These are phyloP conservation scores for Rafetus swinhoei DNA, from an alignment of 2,113 vertebrate species.

Conservation along the genomic window DNA sequence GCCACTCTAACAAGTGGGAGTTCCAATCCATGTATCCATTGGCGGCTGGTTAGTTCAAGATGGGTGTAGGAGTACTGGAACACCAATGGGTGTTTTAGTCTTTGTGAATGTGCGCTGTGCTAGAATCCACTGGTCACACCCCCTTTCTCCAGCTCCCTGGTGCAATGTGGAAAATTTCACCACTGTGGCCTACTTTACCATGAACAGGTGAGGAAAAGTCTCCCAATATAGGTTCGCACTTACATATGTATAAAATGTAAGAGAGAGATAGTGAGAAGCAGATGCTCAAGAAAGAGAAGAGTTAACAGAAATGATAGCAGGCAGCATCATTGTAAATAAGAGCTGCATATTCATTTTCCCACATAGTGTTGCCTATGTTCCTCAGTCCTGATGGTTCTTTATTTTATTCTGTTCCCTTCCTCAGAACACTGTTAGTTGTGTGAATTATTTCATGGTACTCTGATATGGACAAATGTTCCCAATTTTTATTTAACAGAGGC, in stretches of 20 bases:
- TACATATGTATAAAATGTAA: background rate
- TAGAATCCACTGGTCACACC: background rate
- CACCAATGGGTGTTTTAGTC: background rate
- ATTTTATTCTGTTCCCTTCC: background rate
- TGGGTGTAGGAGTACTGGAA: background rate
- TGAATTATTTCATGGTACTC: fast-evolving
- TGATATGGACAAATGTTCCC: background rate
- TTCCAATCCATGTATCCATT: background rate
- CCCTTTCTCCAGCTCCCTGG: background rate
- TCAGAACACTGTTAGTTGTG: background rate
- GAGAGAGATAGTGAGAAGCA: background rate
- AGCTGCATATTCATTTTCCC: background rate
- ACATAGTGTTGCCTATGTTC: background rate
- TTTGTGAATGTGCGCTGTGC: background rate
- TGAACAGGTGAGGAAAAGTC: background rate
- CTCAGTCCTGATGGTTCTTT: no score
- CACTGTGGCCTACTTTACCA: background rate
- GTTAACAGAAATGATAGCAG: background rate
- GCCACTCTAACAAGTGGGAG: background rate
- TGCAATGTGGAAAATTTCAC: background rate
- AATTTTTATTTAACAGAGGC: background rate
- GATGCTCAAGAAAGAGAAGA: background rate
- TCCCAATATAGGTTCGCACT: background rate
- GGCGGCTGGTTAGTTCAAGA: background rate
- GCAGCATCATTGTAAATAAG: background rate